These are phyloP conservation scores for Rutilus rutilus DNA, from an alignment of 2,113 vertebrate species.

Conservation along the genomic window DNA sequence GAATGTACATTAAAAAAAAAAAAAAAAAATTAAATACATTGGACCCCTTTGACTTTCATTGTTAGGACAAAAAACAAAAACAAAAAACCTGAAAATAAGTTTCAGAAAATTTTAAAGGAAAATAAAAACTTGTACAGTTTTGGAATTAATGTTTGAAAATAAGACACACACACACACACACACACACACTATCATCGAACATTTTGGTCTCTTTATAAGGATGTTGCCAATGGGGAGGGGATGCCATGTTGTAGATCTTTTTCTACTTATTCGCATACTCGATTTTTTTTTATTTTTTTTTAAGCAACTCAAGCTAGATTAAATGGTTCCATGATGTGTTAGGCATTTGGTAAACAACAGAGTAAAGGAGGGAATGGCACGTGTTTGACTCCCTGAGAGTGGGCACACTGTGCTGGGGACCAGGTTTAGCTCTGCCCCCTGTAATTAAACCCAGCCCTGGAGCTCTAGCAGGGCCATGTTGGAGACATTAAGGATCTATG, in stretches of 20 bases:
- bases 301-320: conserved; percentile 18
- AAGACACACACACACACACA: too few species aligned
- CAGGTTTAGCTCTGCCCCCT: conserved; percentile 50
- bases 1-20: too few species aligned
- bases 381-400: conserved; percentile 45
- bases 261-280: background rate
- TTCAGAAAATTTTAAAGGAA: too few species aligned
- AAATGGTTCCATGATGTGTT: conserved; percentile 62
- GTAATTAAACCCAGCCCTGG: conserved; percentile 53
- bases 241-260: conserved; percentile 25
- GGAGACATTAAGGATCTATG: conserved; percentile 60
- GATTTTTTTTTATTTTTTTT: background rate
- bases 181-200: too few species aligned
- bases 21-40: too few species aligned
- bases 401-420: conserved; percentile 44
- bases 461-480: conserved; percentile 54
- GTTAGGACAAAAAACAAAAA: background rate
- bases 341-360: conserved; percentile 60
- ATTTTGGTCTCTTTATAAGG: background rate
- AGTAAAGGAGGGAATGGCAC: conserved; percentile 51
- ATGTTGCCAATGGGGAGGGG: conserved; percentile 40
- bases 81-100: too few species aligned
- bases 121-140: too few species aligned
- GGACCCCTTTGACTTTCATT: background rate
- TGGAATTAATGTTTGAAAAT: too few species aligned